phyloP scores from a whole-genome alignment of 2,888 invertebrate species.

The Frankliniella intonsa region DNA sequence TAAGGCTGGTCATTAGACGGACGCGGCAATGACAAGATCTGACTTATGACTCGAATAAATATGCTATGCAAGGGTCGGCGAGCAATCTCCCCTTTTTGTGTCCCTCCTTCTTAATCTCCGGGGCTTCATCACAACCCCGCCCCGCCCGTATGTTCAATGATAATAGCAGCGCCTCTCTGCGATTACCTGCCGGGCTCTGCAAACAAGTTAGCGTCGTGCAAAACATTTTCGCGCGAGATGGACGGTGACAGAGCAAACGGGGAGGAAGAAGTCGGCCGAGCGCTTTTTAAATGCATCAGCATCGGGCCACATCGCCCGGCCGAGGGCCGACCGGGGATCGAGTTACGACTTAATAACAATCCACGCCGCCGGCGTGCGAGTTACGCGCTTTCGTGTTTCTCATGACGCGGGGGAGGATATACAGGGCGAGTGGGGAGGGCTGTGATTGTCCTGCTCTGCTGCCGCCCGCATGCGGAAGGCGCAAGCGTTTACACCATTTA shows the following conservation, averaged over 20 bases:
- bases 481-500: no score
- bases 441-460: no score
- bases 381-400: no score
- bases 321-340: no score
- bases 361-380: no score
- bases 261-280: no score
- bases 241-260: neutral
- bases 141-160: neutral
- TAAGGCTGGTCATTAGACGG: neutral
- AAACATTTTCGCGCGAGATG: neutral
- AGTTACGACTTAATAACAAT: no score
- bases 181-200: neutral
- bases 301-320: no score
- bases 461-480: no score
- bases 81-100: constrained; percentile 6
- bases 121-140: neutral
- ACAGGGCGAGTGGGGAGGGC: no score
- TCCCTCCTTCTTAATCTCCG: neutral
- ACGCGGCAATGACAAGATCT: constrained; percentile 7
- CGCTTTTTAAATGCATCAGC: no score
- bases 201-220: constrained; percentile 7
- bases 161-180: neutral
- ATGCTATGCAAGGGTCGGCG: neutral
- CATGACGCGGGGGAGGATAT: no score
- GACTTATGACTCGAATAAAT: constrained; percentile 13